Evolutionary conservation across 2,113 vertebrate genomes (phyloP).

Genomic region (Eptatretus burgeri): DNA sequence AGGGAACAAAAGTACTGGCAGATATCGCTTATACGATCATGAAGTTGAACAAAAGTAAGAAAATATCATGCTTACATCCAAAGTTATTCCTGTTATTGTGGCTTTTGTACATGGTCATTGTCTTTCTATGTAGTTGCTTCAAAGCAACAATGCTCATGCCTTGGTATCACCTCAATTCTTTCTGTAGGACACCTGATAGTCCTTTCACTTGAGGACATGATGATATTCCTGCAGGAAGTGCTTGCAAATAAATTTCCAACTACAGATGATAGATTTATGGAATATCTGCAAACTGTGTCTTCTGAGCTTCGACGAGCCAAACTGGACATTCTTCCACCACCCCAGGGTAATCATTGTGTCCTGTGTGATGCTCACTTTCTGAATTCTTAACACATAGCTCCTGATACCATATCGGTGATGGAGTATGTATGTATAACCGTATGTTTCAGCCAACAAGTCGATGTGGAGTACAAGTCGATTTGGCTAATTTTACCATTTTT

Average conservation of each 20-base stretch:
- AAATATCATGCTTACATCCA: slow-evolving; percentile 1
- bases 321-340: slow-evolving; percentile 32
- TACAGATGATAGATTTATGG: slow-evolving; percentile 27
- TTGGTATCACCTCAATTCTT: no score
- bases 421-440: no score
- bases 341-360: no score
- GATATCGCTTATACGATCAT: slow-evolving; percentile 46
- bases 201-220: slow-evolving; percentile 33
- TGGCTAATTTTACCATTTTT: no score
- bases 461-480: no score
- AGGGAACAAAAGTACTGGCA: slow-evolving; percentile 28
- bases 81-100: not conserved
- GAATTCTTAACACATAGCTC: no score
- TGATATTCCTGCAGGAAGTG: slow-evolving; percentile 44
- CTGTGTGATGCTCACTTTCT: no score
- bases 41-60: slow-evolving; percentile 49
- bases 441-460: no score
- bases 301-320: slow-evolving; percentile 35
- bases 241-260: slow-evolving; percentile 24
- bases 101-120: not conserved
- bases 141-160: not conserved
- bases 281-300: slow-evolving; percentile 31
- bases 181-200: slow-evolving; percentile 28
- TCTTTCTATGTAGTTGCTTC: not conserved
- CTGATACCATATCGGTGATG: no score